Percentiles rank a stretch among this genome's conserved stretches.
These are phyloP conservation scores for Sylvietta virens DNA, from an alignment of 2,113 vertebrate genomes.

Conservation along the genomic window DNA sequence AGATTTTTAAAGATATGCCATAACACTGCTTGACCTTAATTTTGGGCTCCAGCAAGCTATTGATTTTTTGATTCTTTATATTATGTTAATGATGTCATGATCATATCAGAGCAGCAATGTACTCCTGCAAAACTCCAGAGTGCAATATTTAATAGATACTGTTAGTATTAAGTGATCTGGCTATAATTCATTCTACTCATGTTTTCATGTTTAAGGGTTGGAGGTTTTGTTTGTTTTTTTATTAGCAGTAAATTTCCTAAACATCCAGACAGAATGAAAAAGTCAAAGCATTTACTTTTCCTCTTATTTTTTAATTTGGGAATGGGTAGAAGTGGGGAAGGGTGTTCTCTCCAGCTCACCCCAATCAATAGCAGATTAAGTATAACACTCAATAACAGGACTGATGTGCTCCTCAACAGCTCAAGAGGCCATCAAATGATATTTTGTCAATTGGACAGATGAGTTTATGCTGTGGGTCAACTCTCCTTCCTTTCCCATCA, in stretches of 20 bases:
- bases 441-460: not conserved
- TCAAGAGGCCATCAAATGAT: not conserved
- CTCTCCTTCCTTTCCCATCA: not conserved
- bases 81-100: slow-evolving; percentile 59
- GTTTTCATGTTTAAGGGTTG: not conserved
- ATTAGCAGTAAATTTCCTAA: not conserved
- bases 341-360: not conserved
- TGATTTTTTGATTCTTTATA: slow-evolving; percentile 54
- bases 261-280: not conserved
- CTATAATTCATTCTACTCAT: not conserved
- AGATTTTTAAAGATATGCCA: not conserved
- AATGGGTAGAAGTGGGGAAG: not conserved
- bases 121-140: slow-evolving; percentile 32
- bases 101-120: slow-evolving; percentile 21
- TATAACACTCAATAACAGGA: slow-evolving; percentile 25
- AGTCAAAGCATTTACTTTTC: not conserved
- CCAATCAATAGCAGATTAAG: slow-evolving; percentile 51
- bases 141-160: slow-evolving; percentile 42
- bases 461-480: not conserved
- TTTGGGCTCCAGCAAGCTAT: slow-evolving; percentile 53
- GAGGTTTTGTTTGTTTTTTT: not conserved
- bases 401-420: not conserved
- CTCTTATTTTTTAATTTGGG: not conserved
- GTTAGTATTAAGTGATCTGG: slow-evolving; percentile 45
- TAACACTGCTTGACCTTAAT: slow-evolving; percentile 10